These are phyloP conservation scores for Gymnogyps californianus DNA, from an alignment of 2,113 vertebrate genomes.

Conservation along the genomic window DNA sequence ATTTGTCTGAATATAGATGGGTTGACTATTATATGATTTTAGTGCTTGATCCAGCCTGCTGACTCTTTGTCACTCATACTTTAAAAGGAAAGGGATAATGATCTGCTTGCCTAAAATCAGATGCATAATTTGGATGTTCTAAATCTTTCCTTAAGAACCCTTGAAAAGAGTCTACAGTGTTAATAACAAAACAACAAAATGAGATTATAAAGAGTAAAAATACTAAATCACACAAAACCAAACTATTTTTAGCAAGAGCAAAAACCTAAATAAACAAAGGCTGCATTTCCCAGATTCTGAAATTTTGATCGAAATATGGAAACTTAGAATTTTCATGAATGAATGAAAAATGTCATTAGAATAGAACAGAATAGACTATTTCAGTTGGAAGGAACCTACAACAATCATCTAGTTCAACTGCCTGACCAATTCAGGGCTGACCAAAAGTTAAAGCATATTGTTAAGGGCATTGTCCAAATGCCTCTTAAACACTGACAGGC, in stretches of 20 bases:
- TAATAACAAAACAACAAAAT: not conserved
- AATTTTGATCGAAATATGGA: not conserved
- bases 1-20: not conserved
- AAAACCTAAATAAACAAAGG: not conserved
- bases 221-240: not conserved
- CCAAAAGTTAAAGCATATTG: not conserved
- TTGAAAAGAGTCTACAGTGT: not conserved
- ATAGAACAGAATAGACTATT: not conserved
- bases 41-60: not conserved
- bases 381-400: not conserved
- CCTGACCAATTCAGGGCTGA: not conserved
- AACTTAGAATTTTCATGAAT: not conserved
- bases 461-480: not conserved
- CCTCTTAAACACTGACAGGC: not conserved
- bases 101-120: not conserved
- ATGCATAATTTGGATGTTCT: not conserved
- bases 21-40: not conserved
- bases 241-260: not conserved
- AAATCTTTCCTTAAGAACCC: not conserved
- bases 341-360: not conserved
- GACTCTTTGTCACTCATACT: not conserved
- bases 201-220: not conserved
- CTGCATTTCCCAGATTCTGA: not conserved
- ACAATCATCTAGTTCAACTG: fast-evolving
- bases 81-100: not conserved